A percentile compares a stretch with the other conserved stretches of the same genome.
Conservation (phyloP, 2,888 invertebrate genomes). For the Drosophila paramelanica region DNA sequence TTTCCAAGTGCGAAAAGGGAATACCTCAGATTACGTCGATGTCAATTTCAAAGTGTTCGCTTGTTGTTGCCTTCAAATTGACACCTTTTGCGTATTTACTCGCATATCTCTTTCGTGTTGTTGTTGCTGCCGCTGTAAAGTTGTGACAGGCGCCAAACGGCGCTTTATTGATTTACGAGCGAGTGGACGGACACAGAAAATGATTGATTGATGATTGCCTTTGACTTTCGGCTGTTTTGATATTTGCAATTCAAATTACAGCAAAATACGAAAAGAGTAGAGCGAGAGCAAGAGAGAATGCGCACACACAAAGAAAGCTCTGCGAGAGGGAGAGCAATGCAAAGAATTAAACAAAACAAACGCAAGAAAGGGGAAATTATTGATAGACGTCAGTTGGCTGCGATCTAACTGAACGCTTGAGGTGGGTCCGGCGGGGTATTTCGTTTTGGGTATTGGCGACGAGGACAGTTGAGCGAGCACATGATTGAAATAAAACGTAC, state of each 20-base stretch:
- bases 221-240: slow-evolving; percentile 64
- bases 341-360: slow-evolving; percentile 19
- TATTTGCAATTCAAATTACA: slow-evolving; percentile 41
- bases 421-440: neutral
- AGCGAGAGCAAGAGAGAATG: slow-evolving; percentile 13
- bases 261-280: slow-evolving; percentile 14
- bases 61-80: slow-evolving; percentile 38
- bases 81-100: slow-evolving; percentile 44
- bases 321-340: slow-evolving; percentile 8
- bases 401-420: slow-evolving; percentile 35
- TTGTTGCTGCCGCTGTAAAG: slow-evolving; percentile 20
- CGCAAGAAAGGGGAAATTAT: slow-evolving; percentile 50
- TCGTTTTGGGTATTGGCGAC: slow-evolving; percentile 40
- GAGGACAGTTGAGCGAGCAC: slow-evolving; percentile 65
- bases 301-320: neutral
- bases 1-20: slow-evolving; percentile 72
- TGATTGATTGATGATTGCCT: slow-evolving; percentile 73
- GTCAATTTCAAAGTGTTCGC: slow-evolving; percentile 4
- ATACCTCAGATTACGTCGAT: slow-evolving; percentile 66
- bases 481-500: slow-evolving; percentile 73
- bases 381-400: slow-evolving; percentile 77
- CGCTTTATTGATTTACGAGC: slow-evolving; percentile 70
- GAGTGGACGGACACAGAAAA: slow-evolving; percentile 23
- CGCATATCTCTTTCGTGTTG: slow-evolving; percentile 19
- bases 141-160: slow-evolving; percentile 71